These are phyloP conservation scores for Acanthornis magna DNA, from an alignment of 2,797 vertebrate species.

Conservation along the genomic window DNA sequence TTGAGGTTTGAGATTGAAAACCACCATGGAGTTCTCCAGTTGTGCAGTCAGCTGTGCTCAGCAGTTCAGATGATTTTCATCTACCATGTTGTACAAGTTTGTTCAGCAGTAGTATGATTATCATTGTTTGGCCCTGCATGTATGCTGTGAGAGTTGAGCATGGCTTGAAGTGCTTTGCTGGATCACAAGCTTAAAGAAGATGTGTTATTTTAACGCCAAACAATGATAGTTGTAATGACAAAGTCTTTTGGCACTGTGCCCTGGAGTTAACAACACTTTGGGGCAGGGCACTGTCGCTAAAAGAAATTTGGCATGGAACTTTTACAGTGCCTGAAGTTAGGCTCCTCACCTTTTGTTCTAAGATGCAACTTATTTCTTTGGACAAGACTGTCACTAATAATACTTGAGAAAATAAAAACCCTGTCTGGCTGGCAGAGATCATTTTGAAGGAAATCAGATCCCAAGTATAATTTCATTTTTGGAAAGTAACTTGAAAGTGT, in stretches of 20 bases:
- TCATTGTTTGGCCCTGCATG: background rate
- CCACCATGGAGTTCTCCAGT: background rate
- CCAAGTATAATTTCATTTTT: background rate
- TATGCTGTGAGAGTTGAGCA: background rate
- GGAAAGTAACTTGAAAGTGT: background rate
- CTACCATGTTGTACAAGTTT: background rate
- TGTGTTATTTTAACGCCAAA: background rate
- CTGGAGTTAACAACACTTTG: background rate
- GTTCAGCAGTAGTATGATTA: background rate
- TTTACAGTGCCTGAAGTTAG: background rate
- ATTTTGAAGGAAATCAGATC: background rate
- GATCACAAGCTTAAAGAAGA: background rate
- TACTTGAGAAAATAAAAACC: background rate
- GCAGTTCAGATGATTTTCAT: background rate
- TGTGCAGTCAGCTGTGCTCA: background rate
- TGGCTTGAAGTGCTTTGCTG: background rate
- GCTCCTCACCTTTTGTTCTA: background rate
- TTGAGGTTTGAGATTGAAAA: conserved; percentile 1
- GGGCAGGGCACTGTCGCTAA: background rate
- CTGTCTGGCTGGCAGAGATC: background rate
- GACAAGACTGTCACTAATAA: background rate
- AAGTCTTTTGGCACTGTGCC: background rate
- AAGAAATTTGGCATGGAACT: background rate
- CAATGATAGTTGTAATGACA: background rate
- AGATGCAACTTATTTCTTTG: background rate